A percentile compares a stretch with the other conserved stretches of the same genome.
Conservation (phyloP, 2,113 vertebrate species). For the Siphamia tubifer region DNA sequence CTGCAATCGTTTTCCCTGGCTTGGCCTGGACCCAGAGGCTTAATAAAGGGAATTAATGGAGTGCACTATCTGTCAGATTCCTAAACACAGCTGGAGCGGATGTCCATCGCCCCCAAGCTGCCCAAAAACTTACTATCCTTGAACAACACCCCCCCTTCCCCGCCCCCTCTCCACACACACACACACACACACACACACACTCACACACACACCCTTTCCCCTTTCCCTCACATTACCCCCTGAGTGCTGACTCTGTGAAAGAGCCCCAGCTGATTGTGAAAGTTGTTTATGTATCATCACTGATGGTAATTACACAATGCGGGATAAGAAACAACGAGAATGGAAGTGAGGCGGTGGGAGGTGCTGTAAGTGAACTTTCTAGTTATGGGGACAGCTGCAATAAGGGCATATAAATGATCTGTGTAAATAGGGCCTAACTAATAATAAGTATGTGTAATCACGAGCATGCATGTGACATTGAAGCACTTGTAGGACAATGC, state of each 20-base stretch:
- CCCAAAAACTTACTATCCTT: slow-evolving; percentile 72
- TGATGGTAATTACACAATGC: slow-evolving; percentile 73
- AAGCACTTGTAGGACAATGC: slow-evolving; percentile 26
- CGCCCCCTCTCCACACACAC: too few relatives aligned
- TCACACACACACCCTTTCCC: too few relatives aligned
- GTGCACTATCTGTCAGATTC: slow-evolving; percentile 84
- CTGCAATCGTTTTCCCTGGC: slow-evolving; percentile 73
- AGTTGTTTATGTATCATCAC: slow-evolving; percentile 78
- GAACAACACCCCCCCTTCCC: slow-evolving; percentile 54
- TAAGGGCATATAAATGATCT: slow-evolving; percentile 37
- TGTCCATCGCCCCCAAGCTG: slow-evolving; percentile 77
- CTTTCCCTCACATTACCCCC: slow-evolving; percentile 58
- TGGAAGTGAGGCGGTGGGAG: slow-evolving; percentile 17
- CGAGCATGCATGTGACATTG: slow-evolving; percentile 28
- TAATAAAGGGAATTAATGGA: slow-evolving; percentile 85
- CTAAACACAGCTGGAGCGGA: slow-evolving; percentile 86
- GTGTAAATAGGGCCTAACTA: slow-evolving; percentile 48
- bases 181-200: too few relatives aligned
- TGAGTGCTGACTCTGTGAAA: slow-evolving; percentile 67
- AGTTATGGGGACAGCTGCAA: slow-evolving; percentile 50
- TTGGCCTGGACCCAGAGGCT: slow-evolving; percentile 79
- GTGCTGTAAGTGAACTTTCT: slow-evolving; percentile 20
- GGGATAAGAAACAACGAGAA: slow-evolving; percentile 68
- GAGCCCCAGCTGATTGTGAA: slow-evolving; percentile 80
- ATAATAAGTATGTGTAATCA: slow-evolving; percentile 35